phyloP scores from a whole-genome alignment of 1,140 invertebrate genomes.

The Phocides pigmalion region DNA sequence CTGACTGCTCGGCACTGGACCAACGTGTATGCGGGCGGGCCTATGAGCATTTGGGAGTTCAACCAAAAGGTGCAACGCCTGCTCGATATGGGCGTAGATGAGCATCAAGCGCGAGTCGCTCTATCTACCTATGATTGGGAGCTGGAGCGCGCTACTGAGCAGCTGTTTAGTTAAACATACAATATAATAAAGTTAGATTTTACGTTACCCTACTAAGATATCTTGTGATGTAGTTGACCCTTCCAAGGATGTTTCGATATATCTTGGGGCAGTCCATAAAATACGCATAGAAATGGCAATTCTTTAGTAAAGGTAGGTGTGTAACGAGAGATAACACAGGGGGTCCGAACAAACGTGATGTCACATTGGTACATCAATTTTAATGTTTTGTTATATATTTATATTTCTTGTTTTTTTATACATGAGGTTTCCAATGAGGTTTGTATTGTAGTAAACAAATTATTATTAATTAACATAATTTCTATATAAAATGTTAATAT shows the following conservation, averaged over 20 bases:
- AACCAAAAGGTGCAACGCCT: constrained; percentile 92
- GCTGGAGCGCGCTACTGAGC: constrained; percentile 93
- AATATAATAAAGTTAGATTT: constrained; percentile 18
- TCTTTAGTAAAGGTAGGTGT: neutral
- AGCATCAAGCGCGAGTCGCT: constrained; percentile 91
- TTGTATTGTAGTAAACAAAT: too few relatives aligned
- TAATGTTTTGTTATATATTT: neutral
- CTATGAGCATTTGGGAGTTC: constrained; percentile 87
- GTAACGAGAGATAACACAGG: neutral
- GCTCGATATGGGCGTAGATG: constrained; percentile 95
- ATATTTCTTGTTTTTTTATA: neutral
- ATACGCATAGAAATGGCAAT: neutral
- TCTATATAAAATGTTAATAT: too few relatives aligned
- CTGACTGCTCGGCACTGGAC: constrained; percentile 89
- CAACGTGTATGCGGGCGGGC: constrained; percentile 95
- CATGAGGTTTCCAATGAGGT: too few relatives aligned
- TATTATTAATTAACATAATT: too few relatives aligned
- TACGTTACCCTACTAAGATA: constrained; percentile 8
- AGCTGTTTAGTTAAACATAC: constrained; percentile 92
- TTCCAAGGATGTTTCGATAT: neutral
- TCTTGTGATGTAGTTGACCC: constrained; percentile 11
- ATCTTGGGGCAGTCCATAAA: neutral
- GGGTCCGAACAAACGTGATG: neutral
- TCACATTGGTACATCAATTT: neutral
- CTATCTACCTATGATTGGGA: constrained; percentile 96